Evolutionary conservation across 2,797 vertebrate species (phyloP).

Genomic region (Diplodus puntazzo): DNA sequence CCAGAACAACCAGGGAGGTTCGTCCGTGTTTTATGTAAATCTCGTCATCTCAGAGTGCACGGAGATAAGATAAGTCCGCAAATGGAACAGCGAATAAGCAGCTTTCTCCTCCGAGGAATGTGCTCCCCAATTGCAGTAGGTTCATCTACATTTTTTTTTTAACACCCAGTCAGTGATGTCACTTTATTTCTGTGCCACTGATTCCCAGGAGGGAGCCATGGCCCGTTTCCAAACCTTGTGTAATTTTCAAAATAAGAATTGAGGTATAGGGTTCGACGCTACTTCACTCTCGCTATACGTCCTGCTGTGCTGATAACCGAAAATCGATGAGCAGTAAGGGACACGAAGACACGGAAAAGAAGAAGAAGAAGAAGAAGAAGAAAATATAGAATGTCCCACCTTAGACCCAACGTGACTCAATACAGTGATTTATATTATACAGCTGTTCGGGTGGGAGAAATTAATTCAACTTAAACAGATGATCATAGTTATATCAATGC

Average conservation of each 20-base stretch:
- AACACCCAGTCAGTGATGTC: conserved; percentile 85
- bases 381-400: conserved; percentile 23
- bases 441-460: conserved; percentile 51
- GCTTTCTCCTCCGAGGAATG: conserved; percentile 84
- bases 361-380: conserved; percentile 6
- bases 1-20: conserved; percentile 68
- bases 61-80: conserved; percentile 80
- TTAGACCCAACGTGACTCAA: conserved; percentile 40
- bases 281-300: conserved; percentile 58
- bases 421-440: conserved; percentile 60
- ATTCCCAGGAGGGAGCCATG: conserved; percentile 80
- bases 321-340: conserved; percentile 52
- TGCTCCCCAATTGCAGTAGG: conserved; percentile 79
- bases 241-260: conserved; percentile 83
- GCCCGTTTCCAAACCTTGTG: conserved; percentile 83
- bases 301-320: conserved; percentile 69
- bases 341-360: conserved; percentile 45
- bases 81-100: conserved; percentile 84
- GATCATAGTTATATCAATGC: conserved; percentile 58
- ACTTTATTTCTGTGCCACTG: conserved; percentile 85
- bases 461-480: conserved; percentile 56
- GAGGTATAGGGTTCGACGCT: conserved; percentile 80
- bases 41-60: conserved; percentile 76
- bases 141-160: conserved; percentile 82
- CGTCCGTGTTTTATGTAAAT: conserved; percentile 84